A percentile compares a stretch with the other conserved stretches of the same genome.
Conservation (phyloP, 2,888 invertebrate species). For the Drosophila dives region DNA sequence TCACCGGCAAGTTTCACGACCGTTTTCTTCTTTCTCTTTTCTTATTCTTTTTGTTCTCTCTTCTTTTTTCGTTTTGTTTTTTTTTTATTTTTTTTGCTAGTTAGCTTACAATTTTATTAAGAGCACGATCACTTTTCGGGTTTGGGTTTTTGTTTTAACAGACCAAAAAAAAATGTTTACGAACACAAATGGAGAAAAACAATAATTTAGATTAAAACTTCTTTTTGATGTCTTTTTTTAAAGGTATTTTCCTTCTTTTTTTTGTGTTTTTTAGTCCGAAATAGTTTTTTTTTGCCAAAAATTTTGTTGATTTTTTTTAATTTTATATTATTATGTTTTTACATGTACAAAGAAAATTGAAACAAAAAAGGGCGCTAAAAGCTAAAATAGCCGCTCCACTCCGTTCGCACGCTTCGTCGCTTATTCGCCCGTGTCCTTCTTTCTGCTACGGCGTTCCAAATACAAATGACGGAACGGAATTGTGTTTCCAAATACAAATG, state of each 20-base stretch:
- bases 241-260: slow-evolving; percentile 39
- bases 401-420: slow-evolving; percentile 77
- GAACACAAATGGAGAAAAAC: slow-evolving; percentile 71
- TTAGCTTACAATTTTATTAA: slow-evolving; percentile 41
- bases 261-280: slow-evolving; percentile 60
- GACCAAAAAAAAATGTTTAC: slow-evolving; percentile 72
- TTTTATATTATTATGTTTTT: slow-evolving; percentile 39
- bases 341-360: slow-evolving; percentile 68
- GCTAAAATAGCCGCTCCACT: slow-evolving; percentile 82
- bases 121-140: slow-evolving; percentile 57
- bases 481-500: slow-evolving; percentile 83
- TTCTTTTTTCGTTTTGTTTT: slow-evolving; percentile 4
- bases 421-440: slow-evolving; percentile 80
- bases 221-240: slow-evolving; percentile 15
- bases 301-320: slow-evolving; percentile 41
- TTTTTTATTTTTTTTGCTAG: slow-evolving; percentile 19
- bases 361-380: slow-evolving; percentile 84
- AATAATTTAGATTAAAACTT: slow-evolving; percentile 38
- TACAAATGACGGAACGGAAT: slow-evolving; percentile 81
- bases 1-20: slow-evolving; percentile 54
- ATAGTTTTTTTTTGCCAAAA: slow-evolving; percentile 60
- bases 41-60: slow-evolving; percentile 8
- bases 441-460: slow-evolving; percentile 83
- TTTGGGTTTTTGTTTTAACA: slow-evolving; percentile 28
- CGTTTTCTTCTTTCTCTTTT: slow-evolving; percentile 29